Evolutionary conservation across 2,888 invertebrate species (phyloP).

Genomic region (Stictocephala bisonia): DNA sequence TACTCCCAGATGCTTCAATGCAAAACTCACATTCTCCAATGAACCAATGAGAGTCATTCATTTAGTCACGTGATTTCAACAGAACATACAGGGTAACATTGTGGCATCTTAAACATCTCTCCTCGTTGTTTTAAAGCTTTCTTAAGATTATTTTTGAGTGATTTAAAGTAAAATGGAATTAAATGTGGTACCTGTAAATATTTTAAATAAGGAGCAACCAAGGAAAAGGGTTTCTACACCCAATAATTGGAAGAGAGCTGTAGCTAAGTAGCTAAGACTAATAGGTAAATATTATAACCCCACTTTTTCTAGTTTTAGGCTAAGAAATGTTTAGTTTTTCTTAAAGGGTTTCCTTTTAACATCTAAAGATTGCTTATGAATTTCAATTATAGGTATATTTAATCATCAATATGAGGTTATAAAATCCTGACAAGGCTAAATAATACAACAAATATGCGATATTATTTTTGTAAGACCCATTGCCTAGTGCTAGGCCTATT

Average conservation of each 20-base stretch:
- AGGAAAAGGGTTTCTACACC: conserved; percentile 6
- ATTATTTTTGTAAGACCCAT: too few relatives aligned
- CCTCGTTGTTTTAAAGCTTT: too few relatives aligned
- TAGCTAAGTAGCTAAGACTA: conserved; percentile 10
- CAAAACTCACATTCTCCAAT: conserved; percentile 44
- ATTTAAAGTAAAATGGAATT: conserved; percentile 28
- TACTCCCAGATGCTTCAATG: conserved; percentile 12
- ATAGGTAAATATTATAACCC: conserved; percentile 21
- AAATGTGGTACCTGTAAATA: conserved; percentile 25
- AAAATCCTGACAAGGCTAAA: too few relatives aligned
- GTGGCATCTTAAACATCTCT: too few relatives aligned
- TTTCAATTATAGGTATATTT: too few relatives aligned
- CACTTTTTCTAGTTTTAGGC: conserved; percentile 16
- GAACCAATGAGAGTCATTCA: conserved; percentile 16
- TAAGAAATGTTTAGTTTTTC: background rate
- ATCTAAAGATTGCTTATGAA: too few relatives aligned
- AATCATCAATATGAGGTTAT: too few relatives aligned
- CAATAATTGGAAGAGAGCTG: conserved; percentile 35
- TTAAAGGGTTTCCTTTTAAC: too few relatives aligned
- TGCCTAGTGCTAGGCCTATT: too few relatives aligned
- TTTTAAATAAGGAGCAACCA: background rate
- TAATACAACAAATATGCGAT: too few relatives aligned
- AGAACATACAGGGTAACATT: too few relatives aligned
- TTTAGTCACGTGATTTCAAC: conserved; percentile 21
- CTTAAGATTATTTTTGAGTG: conserved; percentile 17